Evolutionary conservation across 2,888 invertebrate genomes (phyloP).

Genomic region (Drosophila hamatofila): DNA sequence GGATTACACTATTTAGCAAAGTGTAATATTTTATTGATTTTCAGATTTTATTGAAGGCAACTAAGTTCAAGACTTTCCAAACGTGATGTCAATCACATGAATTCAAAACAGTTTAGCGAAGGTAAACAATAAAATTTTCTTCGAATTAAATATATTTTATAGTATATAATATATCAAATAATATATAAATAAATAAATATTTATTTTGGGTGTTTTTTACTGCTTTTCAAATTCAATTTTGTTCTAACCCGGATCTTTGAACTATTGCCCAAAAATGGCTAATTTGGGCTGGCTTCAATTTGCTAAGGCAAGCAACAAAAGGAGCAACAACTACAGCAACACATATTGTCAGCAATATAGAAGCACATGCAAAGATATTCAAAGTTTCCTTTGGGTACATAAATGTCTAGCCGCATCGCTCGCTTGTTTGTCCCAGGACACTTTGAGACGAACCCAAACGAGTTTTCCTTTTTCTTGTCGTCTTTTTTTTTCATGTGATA

Average conservation of each 20-base stretch:
- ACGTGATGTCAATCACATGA: neutral
- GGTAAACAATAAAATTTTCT: neutral
- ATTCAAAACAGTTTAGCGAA: too few species aligned
- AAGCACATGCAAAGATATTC: slow-evolving; percentile 40
- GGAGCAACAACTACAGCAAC: slow-evolving; percentile 17
- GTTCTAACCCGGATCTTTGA: neutral
- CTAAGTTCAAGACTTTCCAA: neutral
- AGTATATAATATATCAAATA: too few species aligned
- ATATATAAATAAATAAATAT: neutral
- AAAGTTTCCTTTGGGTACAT: slow-evolving; percentile 51
- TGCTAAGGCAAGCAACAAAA: slow-evolving; percentile 25
- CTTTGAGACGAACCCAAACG: slow-evolving; percentile 13
- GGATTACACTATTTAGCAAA: neutral
- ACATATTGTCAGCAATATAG: slow-evolving; percentile 20
- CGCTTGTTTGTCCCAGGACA: slow-evolving; percentile 33
- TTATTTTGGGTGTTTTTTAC: neutral
- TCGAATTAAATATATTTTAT: too few species aligned
- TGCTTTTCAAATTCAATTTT: neutral
- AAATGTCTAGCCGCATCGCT: slow-evolving; percentile 32
- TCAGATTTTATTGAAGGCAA: too few species aligned
- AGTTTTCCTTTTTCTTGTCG: slow-evolving; percentile 17
- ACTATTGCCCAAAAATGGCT: too few species aligned
- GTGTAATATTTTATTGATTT: slow-evolving; percentile 2
- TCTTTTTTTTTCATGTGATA: slow-evolving; percentile 46
- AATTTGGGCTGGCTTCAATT: slow-evolving; percentile 48